Percentiles rank a stretch among this genome's conserved stretches.
Conservation (phyloP, 2,797 vertebrate species). For the Cossypha polioptera region DNA sequence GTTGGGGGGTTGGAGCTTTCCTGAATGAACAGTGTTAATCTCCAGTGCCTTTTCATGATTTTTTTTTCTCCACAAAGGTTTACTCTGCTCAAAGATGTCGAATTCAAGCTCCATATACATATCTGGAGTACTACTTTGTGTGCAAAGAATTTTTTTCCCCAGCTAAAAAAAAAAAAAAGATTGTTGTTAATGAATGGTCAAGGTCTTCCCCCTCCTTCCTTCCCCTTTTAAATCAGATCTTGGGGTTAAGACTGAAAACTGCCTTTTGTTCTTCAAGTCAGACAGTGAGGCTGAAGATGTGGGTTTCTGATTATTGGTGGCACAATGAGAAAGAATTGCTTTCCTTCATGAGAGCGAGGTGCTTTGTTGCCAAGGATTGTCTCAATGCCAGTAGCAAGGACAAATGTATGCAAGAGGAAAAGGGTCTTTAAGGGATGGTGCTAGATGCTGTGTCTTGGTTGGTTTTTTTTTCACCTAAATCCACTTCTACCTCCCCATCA, state of each 20-base stretch:
- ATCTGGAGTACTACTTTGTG: slow-evolving; percentile 37
- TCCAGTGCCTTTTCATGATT: slow-evolving; percentile 68
- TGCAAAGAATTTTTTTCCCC: neutral
- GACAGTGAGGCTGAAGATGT: slow-evolving; percentile 60
- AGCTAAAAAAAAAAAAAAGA: neutral
- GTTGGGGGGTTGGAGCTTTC: neutral
- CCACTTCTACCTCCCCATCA: neutral
- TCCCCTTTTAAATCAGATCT: slow-evolving; percentile 68
- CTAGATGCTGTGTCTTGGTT: neutral
- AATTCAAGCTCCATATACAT: slow-evolving; percentile 61
- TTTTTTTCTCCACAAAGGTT: slow-evolving; percentile 32
- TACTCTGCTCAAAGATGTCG: slow-evolving; percentile 51
- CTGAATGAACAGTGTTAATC: slow-evolving; percentile 65
- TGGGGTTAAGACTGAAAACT: slow-evolving; percentile 68
- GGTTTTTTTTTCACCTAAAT: neutral
- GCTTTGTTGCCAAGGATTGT: slow-evolving; percentile 51
- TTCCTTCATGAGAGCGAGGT: slow-evolving; percentile 38
- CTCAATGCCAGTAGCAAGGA: slow-evolving; percentile 44
- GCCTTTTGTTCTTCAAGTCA: slow-evolving; percentile 69
- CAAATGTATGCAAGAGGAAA: slow-evolving; percentile 42
- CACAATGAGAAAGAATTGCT: slow-evolving; percentile 58
- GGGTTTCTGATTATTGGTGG: slow-evolving; percentile 65
- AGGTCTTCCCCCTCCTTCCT: slow-evolving; percentile 34
- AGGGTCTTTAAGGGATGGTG: slow-evolving; percentile 29
- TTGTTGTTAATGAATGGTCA: slow-evolving; percentile 68